Evolutionary conservation across 2,888 invertebrate genomes (phyloP).

Genomic region (Ferrisia virgata): DNA sequence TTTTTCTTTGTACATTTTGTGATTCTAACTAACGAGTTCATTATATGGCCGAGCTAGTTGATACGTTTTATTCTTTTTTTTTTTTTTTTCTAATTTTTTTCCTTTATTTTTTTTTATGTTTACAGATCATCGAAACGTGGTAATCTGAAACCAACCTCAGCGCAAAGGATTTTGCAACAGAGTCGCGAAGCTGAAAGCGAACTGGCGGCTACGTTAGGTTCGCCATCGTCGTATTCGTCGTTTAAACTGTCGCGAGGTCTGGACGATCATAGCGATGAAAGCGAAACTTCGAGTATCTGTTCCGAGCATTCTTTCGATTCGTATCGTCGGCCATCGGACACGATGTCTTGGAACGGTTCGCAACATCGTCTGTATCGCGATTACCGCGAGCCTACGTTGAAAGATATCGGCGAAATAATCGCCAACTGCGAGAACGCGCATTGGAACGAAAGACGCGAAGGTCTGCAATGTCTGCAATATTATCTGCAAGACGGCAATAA

Average conservation of each 20-base stretch:
- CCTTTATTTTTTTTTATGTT: background rate
- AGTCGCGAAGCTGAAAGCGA: slow-evolving; percentile 83
- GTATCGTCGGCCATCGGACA: slow-evolving; percentile 73
- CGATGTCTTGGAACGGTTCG: slow-evolving; percentile 80
- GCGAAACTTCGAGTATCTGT: slow-evolving; percentile 93
- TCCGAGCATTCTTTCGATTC: slow-evolving; percentile 87
- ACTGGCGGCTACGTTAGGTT: slow-evolving; percentile 63
- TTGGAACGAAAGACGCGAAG: slow-evolving; percentile 95
- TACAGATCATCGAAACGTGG: background rate
- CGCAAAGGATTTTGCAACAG: slow-evolving; percentile 79
- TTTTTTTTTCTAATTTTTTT: background rate
- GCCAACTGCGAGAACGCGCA: slow-evolving; percentile 82
- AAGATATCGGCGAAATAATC: slow-evolving; percentile 75
- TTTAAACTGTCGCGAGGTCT: slow-evolving; percentile 47
- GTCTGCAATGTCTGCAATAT: slow-evolving; percentile 75
- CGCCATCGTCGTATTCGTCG: background rate
- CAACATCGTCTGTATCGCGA: slow-evolving; percentile 69
- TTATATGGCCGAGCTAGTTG: background rate
- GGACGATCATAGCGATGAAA: slow-evolving; percentile 80
- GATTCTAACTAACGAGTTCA: too few species aligned
- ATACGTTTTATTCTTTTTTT: background rate
- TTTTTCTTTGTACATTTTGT: too few species aligned
- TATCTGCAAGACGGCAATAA: slow-evolving; percentile 69
- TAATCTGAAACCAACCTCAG: slow-evolving; percentile 61
- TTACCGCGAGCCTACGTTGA: slow-evolving; percentile 55